These are phyloP conservation scores for Oxyura jamaicensis DNA, from an alignment of 2,113 vertebrate species.

Conservation along the genomic window DNA sequence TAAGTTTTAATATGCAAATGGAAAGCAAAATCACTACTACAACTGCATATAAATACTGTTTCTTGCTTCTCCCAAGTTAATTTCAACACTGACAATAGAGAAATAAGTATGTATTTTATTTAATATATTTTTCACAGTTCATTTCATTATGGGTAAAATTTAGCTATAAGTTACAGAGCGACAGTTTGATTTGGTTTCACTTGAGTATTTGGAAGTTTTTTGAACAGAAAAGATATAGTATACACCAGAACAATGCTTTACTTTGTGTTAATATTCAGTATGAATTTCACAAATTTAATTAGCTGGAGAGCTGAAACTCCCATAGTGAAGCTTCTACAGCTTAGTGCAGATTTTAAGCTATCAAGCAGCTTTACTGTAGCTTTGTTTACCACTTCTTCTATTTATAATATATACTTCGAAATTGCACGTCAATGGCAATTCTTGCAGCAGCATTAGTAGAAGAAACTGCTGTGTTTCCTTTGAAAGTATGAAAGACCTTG, in stretches of 20 bases:
- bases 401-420: neutral
- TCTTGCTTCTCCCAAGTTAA: neutral
- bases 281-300: slow-evolving; percentile 27
- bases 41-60: slow-evolving; percentile 3
- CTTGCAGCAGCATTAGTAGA: neutral
- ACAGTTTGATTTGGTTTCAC: slow-evolving; percentile 41
- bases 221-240: neutral
- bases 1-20: slow-evolving; percentile 49
- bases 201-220: slow-evolving; percentile 11
- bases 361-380: neutral
- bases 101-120: slow-evolving; percentile 16
- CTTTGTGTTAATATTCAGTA: slow-evolving; percentile 2
- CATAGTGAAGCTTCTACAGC: neutral
- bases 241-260: neutral
- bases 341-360: neutral
- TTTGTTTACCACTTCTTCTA: neutral
- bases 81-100: neutral
- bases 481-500: neutral
- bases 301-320: neutral
- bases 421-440: neutral
- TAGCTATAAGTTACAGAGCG: neutral
- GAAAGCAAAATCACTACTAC: slow-evolving; percentile 5
- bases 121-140: neutral
- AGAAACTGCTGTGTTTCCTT: neutral
- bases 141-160: slow-evolving; percentile 26